Evolutionary conservation across 2,797 vertebrate species (phyloP), one percentile per base, ranked within the genome.

Genomic region (Rhynchonycteris naso): DNA sequence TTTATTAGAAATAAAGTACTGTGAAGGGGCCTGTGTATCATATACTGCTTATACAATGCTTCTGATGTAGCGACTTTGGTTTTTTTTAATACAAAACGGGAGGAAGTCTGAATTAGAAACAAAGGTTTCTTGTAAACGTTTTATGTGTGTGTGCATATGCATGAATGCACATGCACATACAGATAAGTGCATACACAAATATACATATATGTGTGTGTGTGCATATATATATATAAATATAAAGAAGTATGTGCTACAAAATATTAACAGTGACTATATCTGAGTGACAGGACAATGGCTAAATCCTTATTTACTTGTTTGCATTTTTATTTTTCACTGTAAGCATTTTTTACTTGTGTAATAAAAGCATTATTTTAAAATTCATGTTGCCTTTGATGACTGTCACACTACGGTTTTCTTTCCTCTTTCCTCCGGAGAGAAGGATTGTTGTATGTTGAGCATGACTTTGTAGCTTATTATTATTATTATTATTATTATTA

Each of bases 41-140:
- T 38, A 30, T 65, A 21, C 85, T 88, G 14, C 59, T 87, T 52
- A 71, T 54, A 47, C 96, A 72, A 63, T 78, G 24, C 61, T 68
- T 94, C 56, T 47, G 61, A 68, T 43, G 10, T 83, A 61, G 4
- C 28, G 21, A 38, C 4, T 58, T 43, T 43, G 43, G 43, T 43
- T 86, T 93, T 93, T 94, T 58, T 93, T 47, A 91, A 80, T 86
- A 65, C 11, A 56, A 83, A 50, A 63, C 10, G n/a, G 6, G 16
- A 86, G 35, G 81, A 88, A 82, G 21, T 84, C 83, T 72, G 71
- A 78, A 21, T 86, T 84, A 56, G 26, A 75, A 2, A 79, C 54
- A 92, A 71, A 79, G 21, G 10, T 78, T 94, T 96, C 59, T 90
- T 80, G 16, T 76, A 94, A 93, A 76, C 14, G 7, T 21, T 88